Conservation (phyloP, 2,113 vertebrate genomes). For the Alectura lathami region DNA sequence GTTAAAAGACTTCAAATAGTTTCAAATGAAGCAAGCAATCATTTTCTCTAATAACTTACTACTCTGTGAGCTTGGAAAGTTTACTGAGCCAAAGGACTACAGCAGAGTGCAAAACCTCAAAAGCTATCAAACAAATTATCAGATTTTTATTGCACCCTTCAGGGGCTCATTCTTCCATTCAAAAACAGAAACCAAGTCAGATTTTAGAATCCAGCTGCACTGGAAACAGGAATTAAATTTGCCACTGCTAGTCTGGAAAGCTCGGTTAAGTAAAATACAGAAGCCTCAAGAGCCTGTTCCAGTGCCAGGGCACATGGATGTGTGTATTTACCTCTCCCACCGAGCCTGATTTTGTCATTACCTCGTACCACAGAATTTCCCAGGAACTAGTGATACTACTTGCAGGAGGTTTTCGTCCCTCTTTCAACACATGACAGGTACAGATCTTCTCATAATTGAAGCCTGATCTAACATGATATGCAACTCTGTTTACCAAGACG, state of each 20-base stretch:
- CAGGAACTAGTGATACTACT: background rate
- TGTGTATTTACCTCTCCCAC: background rate
- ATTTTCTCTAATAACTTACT: background rate
- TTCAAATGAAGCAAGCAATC: background rate
- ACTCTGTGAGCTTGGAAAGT: background rate
- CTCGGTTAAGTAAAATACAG: background rate
- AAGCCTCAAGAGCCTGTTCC: background rate
- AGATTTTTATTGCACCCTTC: background rate
- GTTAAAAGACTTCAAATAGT: background rate
- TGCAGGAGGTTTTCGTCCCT: background rate
- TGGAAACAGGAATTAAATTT: background rate
- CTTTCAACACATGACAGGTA: background rate
- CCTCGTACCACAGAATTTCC: background rate
- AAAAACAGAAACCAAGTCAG: background rate
- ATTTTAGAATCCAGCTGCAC: background rate
- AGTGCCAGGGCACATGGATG: background rate
- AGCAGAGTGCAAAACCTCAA: background rate
- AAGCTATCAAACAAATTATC: background rate
- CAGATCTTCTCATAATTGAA: background rate
- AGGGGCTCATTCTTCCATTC: background rate
- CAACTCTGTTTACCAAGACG: background rate
- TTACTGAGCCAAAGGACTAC: background rate
- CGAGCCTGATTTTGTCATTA: background rate
- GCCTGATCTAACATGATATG: background rate
- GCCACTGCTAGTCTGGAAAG: background rate